Percentiles rank a stretch among this genome's conserved stretches.
Evolutionary conservation across 1,140 invertebrate species (phyloP).

Genomic region (Ctenoplectra terminalis): DNA sequence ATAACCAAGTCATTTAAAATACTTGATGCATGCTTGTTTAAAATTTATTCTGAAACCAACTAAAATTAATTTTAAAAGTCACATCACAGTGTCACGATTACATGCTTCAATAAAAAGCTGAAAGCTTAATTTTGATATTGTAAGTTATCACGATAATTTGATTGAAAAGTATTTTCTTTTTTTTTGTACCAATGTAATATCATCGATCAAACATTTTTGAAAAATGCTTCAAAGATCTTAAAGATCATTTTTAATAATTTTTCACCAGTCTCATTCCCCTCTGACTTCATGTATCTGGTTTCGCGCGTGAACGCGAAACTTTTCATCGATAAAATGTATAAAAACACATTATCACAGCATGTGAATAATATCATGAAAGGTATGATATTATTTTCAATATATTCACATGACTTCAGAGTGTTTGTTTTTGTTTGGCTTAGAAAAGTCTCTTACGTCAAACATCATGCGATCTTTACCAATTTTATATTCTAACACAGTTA

Average conservation of each 20-base stretch:
- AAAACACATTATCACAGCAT: slow-evolving; percentile 58
- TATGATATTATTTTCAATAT: slow-evolving; percentile 58
- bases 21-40: slow-evolving; percentile 62
- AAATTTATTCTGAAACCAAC: slow-evolving; percentile 43
- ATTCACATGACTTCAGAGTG: slow-evolving; percentile 31
- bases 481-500: slow-evolving; percentile 24
- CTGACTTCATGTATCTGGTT: slow-evolving; percentile 23
- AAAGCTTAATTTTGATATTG: slow-evolving; percentile 22
- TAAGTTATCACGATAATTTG: slow-evolving; percentile 21
- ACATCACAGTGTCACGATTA: slow-evolving; percentile 12
- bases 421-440: slow-evolving; percentile 51
- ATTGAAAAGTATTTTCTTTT: background rate
- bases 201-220: slow-evolving; percentile 13
- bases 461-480: slow-evolving; percentile 23
- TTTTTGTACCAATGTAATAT: slow-evolving; percentile 12
- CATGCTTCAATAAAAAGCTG: slow-evolving; percentile 25
- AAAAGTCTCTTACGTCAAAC: slow-evolving; percentile 30
- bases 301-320: slow-evolving; percentile 9
- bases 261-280: slow-evolving; percentile 47
- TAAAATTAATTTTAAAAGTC: slow-evolving; percentile 24
- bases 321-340: slow-evolving; percentile 11
- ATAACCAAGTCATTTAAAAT: slow-evolving; percentile 47
- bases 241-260: slow-evolving; percentile 37
- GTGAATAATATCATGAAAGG: slow-evolving; percentile 56
- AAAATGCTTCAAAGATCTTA: slow-evolving; percentile 11